phyloP scores from a whole-genome alignment of 2,888 invertebrate genomes.

The Agrotis segetum region DNA sequence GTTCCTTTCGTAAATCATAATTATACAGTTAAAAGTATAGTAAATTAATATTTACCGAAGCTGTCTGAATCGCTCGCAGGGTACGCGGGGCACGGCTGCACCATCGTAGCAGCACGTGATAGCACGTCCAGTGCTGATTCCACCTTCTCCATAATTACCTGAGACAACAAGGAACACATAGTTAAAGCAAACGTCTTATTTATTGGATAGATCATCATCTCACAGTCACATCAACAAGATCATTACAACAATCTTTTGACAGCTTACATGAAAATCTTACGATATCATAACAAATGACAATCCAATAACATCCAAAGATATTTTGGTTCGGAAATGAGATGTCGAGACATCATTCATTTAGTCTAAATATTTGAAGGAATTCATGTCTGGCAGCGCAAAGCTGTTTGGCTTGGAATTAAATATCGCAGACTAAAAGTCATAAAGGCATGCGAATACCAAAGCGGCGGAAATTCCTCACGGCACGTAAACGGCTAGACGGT shows the following conservation, averaged over 20 bases:
- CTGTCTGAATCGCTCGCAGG: slow-evolving; percentile 88
- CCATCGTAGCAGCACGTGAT: slow-evolving; percentile 97
- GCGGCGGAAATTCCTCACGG: slow-evolving; percentile 85
- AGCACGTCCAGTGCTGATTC: slow-evolving; percentile 97
- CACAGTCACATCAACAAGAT: slow-evolving; percentile 5
- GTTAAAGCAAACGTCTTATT: slow-evolving; percentile 5
- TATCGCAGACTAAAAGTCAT: slow-evolving; percentile 81
- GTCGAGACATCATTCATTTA: slow-evolving; percentile 50
- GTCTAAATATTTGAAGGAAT: slow-evolving; percentile 72
- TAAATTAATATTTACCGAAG: slow-evolving; percentile 86
- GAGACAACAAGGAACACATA: slow-evolving; percentile 43
- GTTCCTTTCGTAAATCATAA: neutral
- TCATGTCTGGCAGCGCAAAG: slow-evolving; percentile 77
- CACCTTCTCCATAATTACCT: slow-evolving; percentile 92
- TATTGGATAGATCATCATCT: neutral
- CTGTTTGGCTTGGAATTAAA: slow-evolving; percentile 81
- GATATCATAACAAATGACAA: slow-evolving; percentile 34
- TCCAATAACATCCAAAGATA: slow-evolving; percentile 45
- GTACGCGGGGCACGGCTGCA: slow-evolving; percentile 93
- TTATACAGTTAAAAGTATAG: slow-evolving; percentile 8
- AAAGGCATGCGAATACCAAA: slow-evolving; percentile 82
- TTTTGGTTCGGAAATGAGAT: slow-evolving; percentile 37
- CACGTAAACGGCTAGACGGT: slow-evolving; percentile 86
- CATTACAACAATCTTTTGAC: slow-evolving; percentile 12
- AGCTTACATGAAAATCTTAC: slow-evolving; percentile 30